Evolutionary conservation across 2,888 invertebrate species (phyloP).

Genomic region (Sialis lutaria): DNA sequence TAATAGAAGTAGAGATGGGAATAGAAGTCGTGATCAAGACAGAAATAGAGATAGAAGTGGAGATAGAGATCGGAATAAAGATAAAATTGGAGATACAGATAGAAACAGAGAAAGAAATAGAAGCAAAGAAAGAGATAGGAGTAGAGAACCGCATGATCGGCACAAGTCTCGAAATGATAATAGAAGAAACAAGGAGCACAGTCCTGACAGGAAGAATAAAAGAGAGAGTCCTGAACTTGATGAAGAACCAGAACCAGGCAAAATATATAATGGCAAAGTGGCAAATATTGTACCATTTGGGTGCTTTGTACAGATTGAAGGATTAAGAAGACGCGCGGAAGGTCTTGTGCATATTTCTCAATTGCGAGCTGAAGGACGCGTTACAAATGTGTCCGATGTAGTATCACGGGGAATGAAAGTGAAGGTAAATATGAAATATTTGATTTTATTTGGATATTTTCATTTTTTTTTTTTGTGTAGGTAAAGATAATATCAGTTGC

Average conservation of each 20-base stretch:
- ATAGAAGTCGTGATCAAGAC: slow-evolving; percentile 11
- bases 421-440: slow-evolving; percentile 34
- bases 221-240: slow-evolving; percentile 26
- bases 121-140: slow-evolving; percentile 8
- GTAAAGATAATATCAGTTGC: slow-evolving; percentile 80
- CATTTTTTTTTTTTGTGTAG: slow-evolving; percentile 19
- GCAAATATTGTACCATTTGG: slow-evolving; percentile 96
- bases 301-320: slow-evolving; percentile 92
- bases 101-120: slow-evolving; percentile 10
- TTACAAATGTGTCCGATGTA: slow-evolving; percentile 87
- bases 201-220: slow-evolving; percentile 10
- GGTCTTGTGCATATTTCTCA: slow-evolving; percentile 96
- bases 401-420: slow-evolving; percentile 79
- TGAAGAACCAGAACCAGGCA: slow-evolving; percentile 52
- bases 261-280: slow-evolving; percentile 86
- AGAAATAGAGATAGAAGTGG: slow-evolving; percentile 21
- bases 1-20: slow-evolving; percentile 18
- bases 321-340: slow-evolving; percentile 77
- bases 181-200: slow-evolving; percentile 9
- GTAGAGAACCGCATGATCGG: slow-evolving; percentile 15
- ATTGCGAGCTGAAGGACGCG: slow-evolving; percentile 78
- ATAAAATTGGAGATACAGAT: slow-evolving; percentile 21
- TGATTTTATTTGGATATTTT: slow-evolving; percentile 2
- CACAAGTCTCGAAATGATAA: slow-evolving; percentile 13
- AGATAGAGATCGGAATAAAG: slow-evolving; percentile 13